These are phyloP conservation scores for Punctoribates punctum DNA, from an alignment of 2,888 invertebrate genomes.

Conservation along the genomic window DNA sequence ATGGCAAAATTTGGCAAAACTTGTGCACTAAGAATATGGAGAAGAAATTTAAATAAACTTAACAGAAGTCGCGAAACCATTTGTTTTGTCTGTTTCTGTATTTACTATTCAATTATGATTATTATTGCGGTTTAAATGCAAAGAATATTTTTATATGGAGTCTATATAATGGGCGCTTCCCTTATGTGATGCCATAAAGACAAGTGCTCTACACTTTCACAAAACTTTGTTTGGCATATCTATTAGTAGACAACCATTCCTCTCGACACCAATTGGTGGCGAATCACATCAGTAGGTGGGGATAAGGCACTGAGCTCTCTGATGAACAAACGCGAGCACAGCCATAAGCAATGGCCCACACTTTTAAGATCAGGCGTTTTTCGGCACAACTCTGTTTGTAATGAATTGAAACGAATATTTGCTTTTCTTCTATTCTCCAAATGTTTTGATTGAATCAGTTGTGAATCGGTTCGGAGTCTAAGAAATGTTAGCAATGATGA, in stretches of 20 bases:
- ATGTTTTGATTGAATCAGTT: neutral
- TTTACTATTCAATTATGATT: neutral
- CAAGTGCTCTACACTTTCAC: neutral
- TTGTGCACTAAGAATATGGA: no score
- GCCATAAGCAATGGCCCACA: neutral
- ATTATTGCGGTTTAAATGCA: conserved; percentile 2
- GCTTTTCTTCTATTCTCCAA: neutral
- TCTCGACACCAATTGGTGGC: conserved; percentile 22
- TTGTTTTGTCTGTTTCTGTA: neutral
- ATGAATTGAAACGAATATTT: neutral
- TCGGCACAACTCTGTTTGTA: neutral
- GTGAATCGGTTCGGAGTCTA: neutral
- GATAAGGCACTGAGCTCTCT: neutral
- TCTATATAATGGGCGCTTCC: conserved; percentile 9
- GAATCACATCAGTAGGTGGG: conserved; percentile 13
- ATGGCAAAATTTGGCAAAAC: no score
- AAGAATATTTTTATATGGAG: conserved; percentile 2
- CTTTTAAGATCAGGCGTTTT: neutral
- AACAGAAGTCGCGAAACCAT: no score
- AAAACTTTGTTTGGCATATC: neutral
- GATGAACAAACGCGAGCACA: neutral
- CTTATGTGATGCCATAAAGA: neutral
- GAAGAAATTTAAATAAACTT: no score
- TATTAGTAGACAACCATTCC: neutral
- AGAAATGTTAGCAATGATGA: conserved; percentile 11